Evolutionary conservation across 2,113 vertebrate genomes (phyloP).

Genomic region (Ranitomeya imitator): DNA sequence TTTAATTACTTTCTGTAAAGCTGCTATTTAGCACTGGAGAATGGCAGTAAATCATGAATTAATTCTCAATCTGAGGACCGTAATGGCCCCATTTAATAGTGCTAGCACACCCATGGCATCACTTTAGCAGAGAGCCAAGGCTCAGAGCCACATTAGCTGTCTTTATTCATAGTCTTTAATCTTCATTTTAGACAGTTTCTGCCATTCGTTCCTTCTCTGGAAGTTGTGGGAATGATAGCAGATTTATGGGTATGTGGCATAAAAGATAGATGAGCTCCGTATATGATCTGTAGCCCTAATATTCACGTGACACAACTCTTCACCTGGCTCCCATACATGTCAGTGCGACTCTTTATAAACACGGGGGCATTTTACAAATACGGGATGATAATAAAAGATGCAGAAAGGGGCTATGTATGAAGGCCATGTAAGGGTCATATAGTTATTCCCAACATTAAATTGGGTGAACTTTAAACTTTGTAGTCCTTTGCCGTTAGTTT

Average conservation of each 20-base stretch:
- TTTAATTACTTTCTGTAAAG: slow-evolving; percentile 48
- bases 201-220: background rate
- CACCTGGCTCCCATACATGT: slow-evolving; percentile 2
- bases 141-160: slow-evolving; percentile 2
- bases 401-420: background rate
- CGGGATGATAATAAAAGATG: background rate
- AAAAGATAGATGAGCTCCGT: background rate
- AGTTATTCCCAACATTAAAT: background rate
- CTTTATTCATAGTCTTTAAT: background rate
- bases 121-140: slow-evolving; percentile 12
- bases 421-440: background rate
- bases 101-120: slow-evolving; percentile 25
- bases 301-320: background rate
- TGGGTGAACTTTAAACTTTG: background rate
- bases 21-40: slow-evolving; percentile 33
- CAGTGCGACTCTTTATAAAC: background rate
- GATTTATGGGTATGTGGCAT: slow-evolving; percentile 3
- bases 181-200: background rate
- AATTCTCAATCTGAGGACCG: slow-evolving; percentile 30
- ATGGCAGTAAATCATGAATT: slow-evolving; percentile 33
- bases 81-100: slow-evolving; percentile 47
- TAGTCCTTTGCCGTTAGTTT: no score
- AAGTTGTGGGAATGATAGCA: background rate
- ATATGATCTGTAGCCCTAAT: background rate
- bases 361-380: background rate